phyloP scores from a whole-genome alignment of 2,888 invertebrate species.

The Prenolepis imparis region DNA sequence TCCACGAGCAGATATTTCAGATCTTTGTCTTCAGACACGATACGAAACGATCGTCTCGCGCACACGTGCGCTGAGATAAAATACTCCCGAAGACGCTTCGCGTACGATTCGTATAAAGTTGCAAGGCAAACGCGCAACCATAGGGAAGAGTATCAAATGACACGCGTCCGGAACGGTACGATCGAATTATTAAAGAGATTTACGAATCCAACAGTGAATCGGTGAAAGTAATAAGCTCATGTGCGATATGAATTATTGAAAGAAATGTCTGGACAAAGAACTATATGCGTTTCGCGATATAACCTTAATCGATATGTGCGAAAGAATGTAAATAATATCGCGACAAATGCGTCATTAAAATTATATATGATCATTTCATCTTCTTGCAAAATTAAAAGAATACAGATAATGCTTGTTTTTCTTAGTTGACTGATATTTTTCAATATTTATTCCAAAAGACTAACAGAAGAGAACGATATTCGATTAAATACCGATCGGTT shows the following conservation, averaged over 20 bases:
- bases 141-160: conserved; percentile 2
- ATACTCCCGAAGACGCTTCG: conserved; percentile 25
- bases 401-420: not conserved
- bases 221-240: conserved; percentile 45
- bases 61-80: conserved; percentile 6
- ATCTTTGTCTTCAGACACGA: not conserved
- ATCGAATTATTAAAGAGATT: conserved; percentile 33
- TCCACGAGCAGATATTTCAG: conserved; percentile 25
- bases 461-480: not conserved
- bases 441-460: not conserved
- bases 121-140: not conserved
- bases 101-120: conserved; percentile 5
- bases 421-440: not conserved
- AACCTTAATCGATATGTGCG: conserved; percentile 43
- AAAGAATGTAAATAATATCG: conserved; percentile 24
- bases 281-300: conserved; percentile 19
- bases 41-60: conserved; percentile 3
- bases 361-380: not conserved
- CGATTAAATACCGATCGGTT: not conserved
- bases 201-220: conserved; percentile 49
- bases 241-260: conserved; percentile 42
- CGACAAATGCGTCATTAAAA: not conserved
- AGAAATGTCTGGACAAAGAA: not conserved
- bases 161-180: conserved; percentile 14
- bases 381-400: not conserved